Evolutionary conservation across 1,140 invertebrate species (phyloP).

Genomic region (Drosophila arawakana): DNA sequence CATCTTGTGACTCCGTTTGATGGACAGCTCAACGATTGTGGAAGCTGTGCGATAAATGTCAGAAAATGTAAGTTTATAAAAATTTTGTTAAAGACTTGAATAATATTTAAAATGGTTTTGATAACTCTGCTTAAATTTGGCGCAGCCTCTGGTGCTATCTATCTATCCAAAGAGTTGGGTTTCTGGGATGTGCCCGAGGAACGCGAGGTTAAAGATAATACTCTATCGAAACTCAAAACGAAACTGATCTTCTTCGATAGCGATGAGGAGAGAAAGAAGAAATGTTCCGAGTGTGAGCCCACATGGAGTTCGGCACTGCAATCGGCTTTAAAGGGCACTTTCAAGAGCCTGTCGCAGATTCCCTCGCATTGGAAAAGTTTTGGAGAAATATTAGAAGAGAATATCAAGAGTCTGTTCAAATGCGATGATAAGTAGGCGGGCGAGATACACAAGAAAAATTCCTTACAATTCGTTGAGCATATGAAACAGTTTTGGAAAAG

Average conservation of each 20-base stretch:
- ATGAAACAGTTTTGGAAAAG: background rate
- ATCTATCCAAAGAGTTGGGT: slow-evolving; percentile 13
- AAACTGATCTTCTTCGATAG: slow-evolving; percentile 1
- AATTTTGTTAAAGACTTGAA: background rate
- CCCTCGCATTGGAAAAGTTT: slow-evolving; percentile 21
- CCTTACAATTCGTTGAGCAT: background rate
- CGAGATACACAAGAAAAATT: background rate
- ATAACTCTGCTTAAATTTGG: slow-evolving; percentile 13
- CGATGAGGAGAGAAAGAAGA: background rate
- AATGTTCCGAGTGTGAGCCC: background rate
- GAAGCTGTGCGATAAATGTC: slow-evolving; percentile 59
- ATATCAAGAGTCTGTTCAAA: slow-evolving; percentile 1
- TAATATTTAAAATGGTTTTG: slow-evolving; percentile 15
- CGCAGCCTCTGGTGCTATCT: slow-evolving; percentile 9
- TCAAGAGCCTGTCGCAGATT: background rate
- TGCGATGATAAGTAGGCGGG: slow-evolving; percentile 34
- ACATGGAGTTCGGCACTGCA: slow-evolving; percentile 10
- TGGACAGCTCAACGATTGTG: slow-evolving; percentile 78
- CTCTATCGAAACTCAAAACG: background rate
- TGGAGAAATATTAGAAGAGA: background rate
- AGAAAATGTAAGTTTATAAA: background rate
- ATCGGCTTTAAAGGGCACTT: background rate
- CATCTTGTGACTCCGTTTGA: slow-evolving; percentile 80
- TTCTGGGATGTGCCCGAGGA: background rate
- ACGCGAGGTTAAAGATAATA: background rate